Evolutionary conservation across 2,113 vertebrate genomes (phyloP).

Genomic region (Acanthochromis polyacanthus): DNA sequence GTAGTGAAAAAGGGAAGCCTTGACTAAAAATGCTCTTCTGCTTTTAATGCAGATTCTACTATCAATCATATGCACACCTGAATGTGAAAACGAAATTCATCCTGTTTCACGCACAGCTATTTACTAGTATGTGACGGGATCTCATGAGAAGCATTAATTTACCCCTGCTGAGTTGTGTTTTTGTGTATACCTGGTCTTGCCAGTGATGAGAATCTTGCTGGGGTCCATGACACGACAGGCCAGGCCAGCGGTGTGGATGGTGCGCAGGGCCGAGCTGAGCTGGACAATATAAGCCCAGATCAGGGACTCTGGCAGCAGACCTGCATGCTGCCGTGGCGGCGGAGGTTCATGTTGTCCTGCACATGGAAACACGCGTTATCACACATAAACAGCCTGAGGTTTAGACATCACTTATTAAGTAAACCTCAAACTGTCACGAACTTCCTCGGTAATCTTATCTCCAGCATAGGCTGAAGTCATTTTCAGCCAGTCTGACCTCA

Average conservation of each 20-base stretch:
- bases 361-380: constrained; percentile 23
- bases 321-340: constrained; percentile 95
- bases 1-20: constrained; percentile 47
- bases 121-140: background rate
- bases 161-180: background rate
- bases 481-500: too few species aligned
- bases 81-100: constrained; percentile 9
- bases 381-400: background rate
- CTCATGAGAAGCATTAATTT: background rate
- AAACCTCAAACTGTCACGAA: constrained; percentile 39
- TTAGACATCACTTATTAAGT: background rate
- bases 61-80: background rate
- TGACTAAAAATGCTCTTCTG: constrained; percentile 24
- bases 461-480: background rate
- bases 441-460: constrained; percentile 8
- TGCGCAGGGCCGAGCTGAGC: constrained; percentile 95
- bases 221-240: constrained; percentile 99
- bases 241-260: constrained; percentile 96
- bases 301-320: constrained; percentile 95
- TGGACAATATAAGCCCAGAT: constrained; percentile 99
- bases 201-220: constrained; percentile 98
- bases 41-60: constrained; percentile 38
- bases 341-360: constrained; percentile 96
- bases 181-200: constrained; percentile 92
- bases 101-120: background rate